Conservation (phyloP, 2,113 vertebrate genomes). For the Eurystomus gularis region DNA sequence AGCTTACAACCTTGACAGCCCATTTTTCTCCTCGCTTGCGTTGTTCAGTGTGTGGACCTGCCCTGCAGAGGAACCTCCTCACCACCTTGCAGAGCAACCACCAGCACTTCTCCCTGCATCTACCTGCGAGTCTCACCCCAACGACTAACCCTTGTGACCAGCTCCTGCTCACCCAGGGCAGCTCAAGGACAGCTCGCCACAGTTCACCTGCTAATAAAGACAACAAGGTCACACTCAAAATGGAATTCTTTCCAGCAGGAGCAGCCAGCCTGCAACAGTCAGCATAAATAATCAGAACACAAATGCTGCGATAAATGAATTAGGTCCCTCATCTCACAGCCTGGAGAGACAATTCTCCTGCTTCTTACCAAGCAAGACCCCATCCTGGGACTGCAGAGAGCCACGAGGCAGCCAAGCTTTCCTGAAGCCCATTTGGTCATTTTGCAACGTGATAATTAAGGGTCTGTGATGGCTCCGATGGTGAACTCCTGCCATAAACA, state of each 20-base stretch:
- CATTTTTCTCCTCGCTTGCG: not conserved
- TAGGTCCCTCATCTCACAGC: fast-evolving
- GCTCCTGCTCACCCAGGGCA: not conserved
- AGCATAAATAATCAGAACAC: not conserved
- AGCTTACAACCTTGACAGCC: not conserved
- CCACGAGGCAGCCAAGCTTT: fast-evolving
- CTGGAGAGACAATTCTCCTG: not conserved
- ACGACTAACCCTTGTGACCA: not conserved
- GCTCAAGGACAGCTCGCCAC: not conserved
- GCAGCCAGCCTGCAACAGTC: not conserved
- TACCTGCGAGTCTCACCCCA: not conserved
- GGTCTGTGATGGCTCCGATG: not conserved
- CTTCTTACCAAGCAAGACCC: not conserved
- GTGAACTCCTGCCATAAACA: not conserved
- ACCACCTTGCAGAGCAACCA: not conserved
- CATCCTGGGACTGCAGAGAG: not conserved
- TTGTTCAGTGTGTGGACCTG: not conserved
- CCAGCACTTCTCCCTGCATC: not conserved
- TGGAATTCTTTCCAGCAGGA: not conserved
- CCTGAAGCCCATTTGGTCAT: not conserved
- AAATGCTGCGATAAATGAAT: not conserved
- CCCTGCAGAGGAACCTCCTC: not conserved
- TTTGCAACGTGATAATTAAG: not conserved
- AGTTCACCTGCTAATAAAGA: not conserved
- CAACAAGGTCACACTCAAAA: not conserved